Conservation (phyloP, 1,140 invertebrate species). For the Oryctes rhinoceros region DNA sequence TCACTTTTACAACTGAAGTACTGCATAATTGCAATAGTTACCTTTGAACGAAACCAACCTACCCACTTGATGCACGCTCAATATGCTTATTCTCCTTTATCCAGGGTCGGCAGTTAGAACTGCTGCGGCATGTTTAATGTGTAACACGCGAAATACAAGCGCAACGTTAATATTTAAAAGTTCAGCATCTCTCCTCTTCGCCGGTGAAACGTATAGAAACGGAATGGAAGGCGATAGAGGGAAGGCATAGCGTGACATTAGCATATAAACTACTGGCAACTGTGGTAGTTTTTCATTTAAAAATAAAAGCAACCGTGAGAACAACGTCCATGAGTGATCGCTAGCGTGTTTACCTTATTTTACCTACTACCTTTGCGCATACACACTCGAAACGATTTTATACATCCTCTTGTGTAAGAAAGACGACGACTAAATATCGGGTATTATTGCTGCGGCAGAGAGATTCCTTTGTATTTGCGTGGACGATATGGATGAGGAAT, state of each 20-base stretch:
- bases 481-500: too few species aligned
- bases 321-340: constrained; percentile 28
- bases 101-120: neutral
- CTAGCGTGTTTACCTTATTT: constrained; percentile 24
- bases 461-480: too few species aligned
- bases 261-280: constrained; percentile 33
- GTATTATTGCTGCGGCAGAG: too few species aligned
- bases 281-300: constrained; percentile 31
- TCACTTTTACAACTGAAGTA: too few species aligned
- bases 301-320: constrained; percentile 34
- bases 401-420: neutral
- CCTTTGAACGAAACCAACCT: too few species aligned
- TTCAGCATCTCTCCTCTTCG: neutral
- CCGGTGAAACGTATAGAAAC: neutral
- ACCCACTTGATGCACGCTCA: neutral
- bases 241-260: constrained; percentile 23
- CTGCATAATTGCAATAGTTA: too few species aligned
- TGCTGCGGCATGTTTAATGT: neutral
- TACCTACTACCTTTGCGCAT: too few species aligned
- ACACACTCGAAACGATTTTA: neutral
- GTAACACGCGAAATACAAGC: neutral
- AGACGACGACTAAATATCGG: too few species aligned
- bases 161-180: constrained; percentile 3
- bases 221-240: neutral
- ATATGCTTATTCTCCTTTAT: neutral